These are phyloP conservation scores for Coenobita brevimanus DNA, from an alignment of 1,140 invertebrate species.

Conservation along the genomic window DNA sequence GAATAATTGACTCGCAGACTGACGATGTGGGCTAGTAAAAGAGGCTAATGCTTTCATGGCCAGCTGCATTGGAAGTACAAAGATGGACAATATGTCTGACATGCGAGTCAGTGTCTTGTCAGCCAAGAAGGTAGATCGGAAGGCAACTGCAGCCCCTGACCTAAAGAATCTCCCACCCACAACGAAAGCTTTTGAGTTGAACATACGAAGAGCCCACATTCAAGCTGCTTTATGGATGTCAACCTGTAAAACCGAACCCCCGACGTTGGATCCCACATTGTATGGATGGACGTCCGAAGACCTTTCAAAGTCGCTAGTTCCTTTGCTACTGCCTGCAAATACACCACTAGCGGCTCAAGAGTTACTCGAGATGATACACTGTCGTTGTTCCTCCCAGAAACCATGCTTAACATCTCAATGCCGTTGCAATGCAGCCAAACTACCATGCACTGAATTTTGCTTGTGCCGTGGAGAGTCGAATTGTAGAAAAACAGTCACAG, in stretches of 20 bases:
- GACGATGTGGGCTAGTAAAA: slow-evolving; percentile 20
- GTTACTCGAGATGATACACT: not conserved
- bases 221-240: not conserved
- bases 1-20: slow-evolving; percentile 17
- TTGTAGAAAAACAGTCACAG: no score
- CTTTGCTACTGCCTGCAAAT: slow-evolving; percentile 14
- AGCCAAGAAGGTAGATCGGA: not conserved
- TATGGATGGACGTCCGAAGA: slow-evolving; percentile 21
- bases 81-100: slow-evolving; percentile 6
- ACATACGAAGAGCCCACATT: slow-evolving; percentile 3
- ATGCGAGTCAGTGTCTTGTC: slow-evolving; percentile 15
- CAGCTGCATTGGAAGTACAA: not conserved
- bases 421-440: no score
- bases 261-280: not conserved
- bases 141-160: slow-evolving; percentile 18
- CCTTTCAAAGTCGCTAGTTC: slow-evolving; percentile 25
- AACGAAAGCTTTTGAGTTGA: not conserved
- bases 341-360: slow-evolving; percentile 9
- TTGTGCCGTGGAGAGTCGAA: no score
- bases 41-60: slow-evolving; percentile 13
- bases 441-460: no score
- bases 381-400: no score
- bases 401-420: no score
- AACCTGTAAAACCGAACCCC: slow-evolving; percentile 14
- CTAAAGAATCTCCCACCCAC: slow-evolving; percentile 18